Conservation (phyloP, 35 echinoderm and acorn worm species). For the Ophioderma brevispina region DNA sequence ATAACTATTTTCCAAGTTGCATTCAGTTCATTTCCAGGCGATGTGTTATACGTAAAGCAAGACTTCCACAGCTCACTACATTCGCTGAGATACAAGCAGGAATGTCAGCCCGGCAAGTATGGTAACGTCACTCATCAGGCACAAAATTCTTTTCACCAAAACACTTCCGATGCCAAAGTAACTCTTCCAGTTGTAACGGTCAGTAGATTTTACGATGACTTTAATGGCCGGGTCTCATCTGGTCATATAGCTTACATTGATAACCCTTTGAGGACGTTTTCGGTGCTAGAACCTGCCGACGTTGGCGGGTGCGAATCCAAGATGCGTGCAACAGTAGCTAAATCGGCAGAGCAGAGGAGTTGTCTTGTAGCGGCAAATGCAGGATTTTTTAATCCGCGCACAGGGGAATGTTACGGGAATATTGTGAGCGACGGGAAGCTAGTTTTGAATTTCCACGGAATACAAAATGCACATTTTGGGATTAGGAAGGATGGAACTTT, state of each 20-base stretch:
- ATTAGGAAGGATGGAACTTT: conserved; percentile 80
- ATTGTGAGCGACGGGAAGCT: conserved; percentile 70
- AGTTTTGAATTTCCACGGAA: conserved; percentile 51
- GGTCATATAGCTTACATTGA: conserved; percentile 53
- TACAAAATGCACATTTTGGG: conserved; percentile 97
- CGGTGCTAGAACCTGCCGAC: conserved; percentile 59
- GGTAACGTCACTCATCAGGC: conserved; percentile 80
- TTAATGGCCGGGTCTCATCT: neutral
- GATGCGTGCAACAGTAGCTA: conserved; percentile 5
- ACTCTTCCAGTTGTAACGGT: conserved; percentile 53
- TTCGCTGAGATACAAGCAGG: conserved; percentile 64
- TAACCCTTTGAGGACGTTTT: conserved; percentile 52
- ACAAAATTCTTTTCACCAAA: conserved; percentile 33
- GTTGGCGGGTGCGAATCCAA: conserved; percentile 31
- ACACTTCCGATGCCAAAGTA: neutral
- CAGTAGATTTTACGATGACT: conserved; percentile 54
- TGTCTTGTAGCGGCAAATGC: conserved; percentile 66
- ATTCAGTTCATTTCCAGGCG: neutral
- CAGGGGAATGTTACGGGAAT: conserved; percentile 54
- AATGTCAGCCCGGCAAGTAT: conserved; percentile 85
- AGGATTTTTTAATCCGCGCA: conserved; percentile 52
- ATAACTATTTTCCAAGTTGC: no score
- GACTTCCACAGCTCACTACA: conserved; percentile 67
- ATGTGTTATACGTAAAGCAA: conserved; percentile 34
- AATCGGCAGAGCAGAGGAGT: conserved; percentile 47